These are phyloP conservation scores for Pipistrellus nathusii DNA, from an alignment of 2,797 vertebrate genomes.

Conservation along the genomic window DNA sequence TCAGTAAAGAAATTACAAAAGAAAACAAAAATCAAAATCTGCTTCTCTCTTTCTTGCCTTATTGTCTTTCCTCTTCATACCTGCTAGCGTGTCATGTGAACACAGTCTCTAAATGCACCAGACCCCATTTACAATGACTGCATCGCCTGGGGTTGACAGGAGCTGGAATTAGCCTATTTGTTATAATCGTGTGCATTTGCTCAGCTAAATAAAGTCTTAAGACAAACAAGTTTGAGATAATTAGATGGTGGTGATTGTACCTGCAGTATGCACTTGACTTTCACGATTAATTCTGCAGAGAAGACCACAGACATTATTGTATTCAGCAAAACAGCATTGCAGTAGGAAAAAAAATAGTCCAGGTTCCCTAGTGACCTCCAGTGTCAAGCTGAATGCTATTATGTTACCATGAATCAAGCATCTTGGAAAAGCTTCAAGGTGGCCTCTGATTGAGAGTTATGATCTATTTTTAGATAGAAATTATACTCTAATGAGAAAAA, in stretches of 20 bases:
- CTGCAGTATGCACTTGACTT: slow-evolving; percentile 31
- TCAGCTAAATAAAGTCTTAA: slow-evolving; percentile 66
- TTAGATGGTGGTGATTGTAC: slow-evolving; percentile 42
- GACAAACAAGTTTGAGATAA: slow-evolving; percentile 63
- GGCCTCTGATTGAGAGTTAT: slow-evolving; percentile 20
- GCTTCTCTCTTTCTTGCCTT: not conserved
- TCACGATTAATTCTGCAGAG: slow-evolving; percentile 50
- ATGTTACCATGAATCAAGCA: not conserved
- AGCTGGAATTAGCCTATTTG: slow-evolving; percentile 46
- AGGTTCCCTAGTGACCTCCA: not conserved
- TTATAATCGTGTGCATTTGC: not conserved
- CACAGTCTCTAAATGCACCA: not conserved
- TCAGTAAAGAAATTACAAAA: not conserved
- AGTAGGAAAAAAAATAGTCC: not conserved
- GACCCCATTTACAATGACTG: slow-evolving; percentile 25
- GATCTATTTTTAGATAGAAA: slow-evolving; percentile 66
- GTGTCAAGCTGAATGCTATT: slow-evolving; percentile 14
- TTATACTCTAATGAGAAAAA: not conserved
- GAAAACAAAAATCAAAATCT: not conserved
- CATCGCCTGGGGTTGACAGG: not conserved
- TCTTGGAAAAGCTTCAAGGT: slow-evolving; percentile 45
- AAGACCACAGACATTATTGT: not conserved
- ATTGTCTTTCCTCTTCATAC: not conserved
- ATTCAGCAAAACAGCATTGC: slow-evolving; percentile 23
- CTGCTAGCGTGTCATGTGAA: not conserved